Conservation (phyloP, 1,140 invertebrate genomes). For the Anoplophora glabripennis region DNA sequence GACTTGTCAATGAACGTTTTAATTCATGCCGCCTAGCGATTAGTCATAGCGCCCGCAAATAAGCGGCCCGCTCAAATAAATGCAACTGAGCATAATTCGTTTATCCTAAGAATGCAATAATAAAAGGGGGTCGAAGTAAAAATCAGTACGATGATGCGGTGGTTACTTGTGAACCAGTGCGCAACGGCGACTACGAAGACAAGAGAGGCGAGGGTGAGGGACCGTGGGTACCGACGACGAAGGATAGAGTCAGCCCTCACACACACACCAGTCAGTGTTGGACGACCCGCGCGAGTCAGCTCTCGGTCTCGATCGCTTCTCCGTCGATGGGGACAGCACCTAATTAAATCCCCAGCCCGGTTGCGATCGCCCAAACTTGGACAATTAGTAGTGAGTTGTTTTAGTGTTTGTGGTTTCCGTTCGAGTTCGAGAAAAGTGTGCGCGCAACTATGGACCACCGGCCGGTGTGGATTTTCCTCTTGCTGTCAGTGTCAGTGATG, state of each 20-base stretch:
- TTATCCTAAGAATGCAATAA: conserved; percentile 27
- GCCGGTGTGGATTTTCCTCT: not conserved
- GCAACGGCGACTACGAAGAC: conserved; percentile 37
- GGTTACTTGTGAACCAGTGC: conserved; percentile 48
- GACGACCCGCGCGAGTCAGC: not conserved
- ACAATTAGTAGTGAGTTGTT: not conserved
- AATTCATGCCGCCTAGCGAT: not conserved
- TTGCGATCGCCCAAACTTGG: not conserved
- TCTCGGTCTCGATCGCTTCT: too few relatives aligned
- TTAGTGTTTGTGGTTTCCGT: not conserved
- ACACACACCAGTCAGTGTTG: not conserved
- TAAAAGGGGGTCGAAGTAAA: conserved; percentile 39
- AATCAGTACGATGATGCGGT: conserved; percentile 49
- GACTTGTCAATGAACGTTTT: not conserved
- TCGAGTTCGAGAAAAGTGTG: not conserved
- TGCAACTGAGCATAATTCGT: conserved; percentile 15
- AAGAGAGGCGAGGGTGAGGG: conserved; percentile 17
- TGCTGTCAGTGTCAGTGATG: conserved; percentile 10
- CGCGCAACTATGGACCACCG: not conserved
- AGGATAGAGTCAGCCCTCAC: not conserved
- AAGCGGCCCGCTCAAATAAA: not conserved
- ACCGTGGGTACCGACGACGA: conserved; percentile 27
- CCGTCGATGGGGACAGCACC: too few relatives aligned
- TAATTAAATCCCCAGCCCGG: too few relatives aligned
- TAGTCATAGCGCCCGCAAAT: not conserved